Evolutionary conservation across 2,113 vertebrate genomes (phyloP).

Genomic region (Elaphurus davidianus): DNA sequence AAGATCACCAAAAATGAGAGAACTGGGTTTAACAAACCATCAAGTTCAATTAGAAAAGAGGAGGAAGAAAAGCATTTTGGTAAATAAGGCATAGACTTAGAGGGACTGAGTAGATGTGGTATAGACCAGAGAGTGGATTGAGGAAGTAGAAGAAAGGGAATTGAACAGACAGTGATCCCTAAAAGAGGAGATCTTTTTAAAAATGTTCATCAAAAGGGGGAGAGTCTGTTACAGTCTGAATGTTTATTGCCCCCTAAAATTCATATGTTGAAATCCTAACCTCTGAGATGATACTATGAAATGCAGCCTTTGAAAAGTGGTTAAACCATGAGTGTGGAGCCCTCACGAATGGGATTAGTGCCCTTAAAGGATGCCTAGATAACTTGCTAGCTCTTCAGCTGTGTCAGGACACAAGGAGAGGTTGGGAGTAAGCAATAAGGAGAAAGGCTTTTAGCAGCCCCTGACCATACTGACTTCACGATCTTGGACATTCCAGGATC

Average conservation of each 20-base stretch:
- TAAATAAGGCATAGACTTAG: neutral
- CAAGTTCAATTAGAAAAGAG: neutral
- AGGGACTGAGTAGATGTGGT: neutral
- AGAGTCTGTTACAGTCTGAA: neutral
- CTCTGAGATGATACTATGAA: neutral
- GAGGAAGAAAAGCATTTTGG: neutral
- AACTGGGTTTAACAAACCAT: neutral
- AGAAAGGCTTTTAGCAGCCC: neutral
- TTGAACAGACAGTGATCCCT: neutral
- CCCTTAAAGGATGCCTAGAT: neutral
- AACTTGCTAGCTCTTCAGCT: neutral
- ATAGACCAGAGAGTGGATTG: neutral
- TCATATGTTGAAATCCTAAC: neutral
- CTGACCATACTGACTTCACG: neutral
- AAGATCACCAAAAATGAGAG: neutral
- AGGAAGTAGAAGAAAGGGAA: neutral
- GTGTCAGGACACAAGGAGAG: neutral
- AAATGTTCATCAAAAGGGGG: neutral
- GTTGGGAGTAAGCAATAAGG: neutral
- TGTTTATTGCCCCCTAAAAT: neutral
- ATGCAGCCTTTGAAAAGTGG: no score
- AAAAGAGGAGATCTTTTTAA: neutral
- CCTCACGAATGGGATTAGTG: neutral
- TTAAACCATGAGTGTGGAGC: neutral
- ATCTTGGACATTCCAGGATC: neutral